These are phyloP conservation scores for Ectobius pallidus DNA, from an alignment of 2,888 invertebrate genomes.

Conservation along the genomic window DNA sequence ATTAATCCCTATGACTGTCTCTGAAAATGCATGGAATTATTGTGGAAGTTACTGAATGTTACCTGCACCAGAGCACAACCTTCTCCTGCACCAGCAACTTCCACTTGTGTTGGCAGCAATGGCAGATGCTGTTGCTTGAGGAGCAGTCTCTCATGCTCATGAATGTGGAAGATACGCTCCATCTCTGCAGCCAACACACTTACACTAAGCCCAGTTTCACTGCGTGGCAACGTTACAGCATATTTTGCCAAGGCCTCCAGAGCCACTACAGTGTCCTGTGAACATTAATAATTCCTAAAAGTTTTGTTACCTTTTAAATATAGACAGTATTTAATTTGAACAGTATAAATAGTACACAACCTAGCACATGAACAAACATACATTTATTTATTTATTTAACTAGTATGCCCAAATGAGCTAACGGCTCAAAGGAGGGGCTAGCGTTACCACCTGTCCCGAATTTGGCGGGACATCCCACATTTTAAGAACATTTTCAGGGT, in stretches of 20 bases:
- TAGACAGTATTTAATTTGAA: no score
- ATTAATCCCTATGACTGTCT: no score
- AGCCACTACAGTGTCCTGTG: slow-evolving; percentile 65
- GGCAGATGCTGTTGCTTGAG: slow-evolving; percentile 56
- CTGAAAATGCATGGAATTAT: no score
- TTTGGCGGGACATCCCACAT: no score
- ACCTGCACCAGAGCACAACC: slow-evolving; percentile 65
- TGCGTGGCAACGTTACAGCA: slow-evolving; percentile 56
- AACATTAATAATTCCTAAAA: slow-evolving; percentile 27
- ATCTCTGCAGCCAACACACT: slow-evolving; percentile 55
- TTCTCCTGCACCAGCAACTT: slow-evolving; percentile 58
- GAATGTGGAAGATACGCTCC: slow-evolving; percentile 55
- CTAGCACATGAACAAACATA: no score
- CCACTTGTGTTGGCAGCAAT: slow-evolving; percentile 56
- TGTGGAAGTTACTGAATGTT: no score
- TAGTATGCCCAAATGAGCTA: no score
- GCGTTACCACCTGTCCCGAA: no score
- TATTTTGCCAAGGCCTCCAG: slow-evolving; percentile 65
- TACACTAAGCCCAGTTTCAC: slow-evolving; percentile 56
- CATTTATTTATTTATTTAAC: no score
- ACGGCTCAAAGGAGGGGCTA: no score
- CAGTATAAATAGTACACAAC: no score
- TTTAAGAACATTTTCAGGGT: no score
- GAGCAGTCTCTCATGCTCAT: slow-evolving; percentile 58
- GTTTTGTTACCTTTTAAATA: neutral